Evolutionary conservation across 35 echinoderm and acorn worm genomes (phyloP), one percentile per base, ranked within the genome.

Genomic region (Strongylocentrotus purpuratus): DNA sequence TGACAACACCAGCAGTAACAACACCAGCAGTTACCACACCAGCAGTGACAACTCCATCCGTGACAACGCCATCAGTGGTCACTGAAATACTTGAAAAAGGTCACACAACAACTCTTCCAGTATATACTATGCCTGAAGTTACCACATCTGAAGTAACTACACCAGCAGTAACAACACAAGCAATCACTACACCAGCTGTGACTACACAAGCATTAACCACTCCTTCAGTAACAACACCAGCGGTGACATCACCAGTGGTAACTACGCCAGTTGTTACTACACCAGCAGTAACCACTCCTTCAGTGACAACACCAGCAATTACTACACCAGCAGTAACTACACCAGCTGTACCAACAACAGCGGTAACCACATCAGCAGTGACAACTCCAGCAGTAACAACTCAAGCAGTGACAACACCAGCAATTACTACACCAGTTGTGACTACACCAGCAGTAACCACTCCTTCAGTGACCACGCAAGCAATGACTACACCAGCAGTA

Each of bases 1-100:
- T 96, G 0, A 95, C 96, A 12, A 94, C 96, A 52, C 65, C 95
- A 13, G 35, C 33, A 31, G 96, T 92, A 14, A 94, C 95, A 32
- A 78, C 95, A 17, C 48, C 47, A 46, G n/a, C n/a, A 15, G 46
- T 91, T 0, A 96, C 96, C 59, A 95, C 96, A 55, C 88, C 88
- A 2, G 9, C 32, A 88, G 31, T 90, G 15, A 95, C 95, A 4
- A 88, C 91, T 41, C 90, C n/a, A n/a, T n/a, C n/a, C n/a, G n/a
- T n/a, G n/a, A n/a, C n/a, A n/a, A 13, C 32, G 45, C 35, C 32
- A 92, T 85, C 31, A 90, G 90, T 28, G 90, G 90, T 10, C 71
- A 65, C 94, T 22, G 90, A 32, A 50, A 33, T 94, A 18, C 60
- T 65, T 4, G 60, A 65, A 65, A 65, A 65, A 15, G 60, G 60